Evolutionary conservation across 2,113 vertebrate genomes (phyloP), one percentile per base, ranked within the genome.

Genomic region (Corythoichthys intestinalis): DNA sequence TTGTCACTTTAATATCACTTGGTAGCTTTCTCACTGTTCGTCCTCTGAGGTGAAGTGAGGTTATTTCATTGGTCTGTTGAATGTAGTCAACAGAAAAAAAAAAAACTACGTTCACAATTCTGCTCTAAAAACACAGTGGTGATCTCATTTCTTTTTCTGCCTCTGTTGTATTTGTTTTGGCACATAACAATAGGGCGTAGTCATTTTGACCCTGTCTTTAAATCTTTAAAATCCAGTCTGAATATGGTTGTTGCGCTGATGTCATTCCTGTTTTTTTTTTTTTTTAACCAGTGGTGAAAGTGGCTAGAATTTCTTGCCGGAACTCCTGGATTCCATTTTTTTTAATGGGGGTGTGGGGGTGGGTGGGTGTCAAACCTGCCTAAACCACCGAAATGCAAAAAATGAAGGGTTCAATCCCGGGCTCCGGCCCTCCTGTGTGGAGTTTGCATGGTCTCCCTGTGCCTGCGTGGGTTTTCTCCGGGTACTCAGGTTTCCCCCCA

Each of bases 1-100:
- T 63, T 28, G 48, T 59, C 44, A 38, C 78, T 83, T 81, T 83
- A 87, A 81, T 59, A 80, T 87, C 80, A 76, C 64, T 65, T 56
- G 11, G 56, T 57, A 66, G 70, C 39, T 53, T 58, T 71, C 67
- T 78, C 58, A 48, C 69, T 73, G 63, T 49, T 52, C 47, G 7
- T 76, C 69, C 39, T n/a, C 62, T 46, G 52, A 67, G 66, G 70
- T 79, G 70, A 6, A 56, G 66, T 72, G 53, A 70, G 66, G 41
- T 81, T 81, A 77, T 67, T 74, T 67, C 73, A 77, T 80, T 73
- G 65, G 72, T 63, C 71, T 62, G 49, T 75, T 66, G 77, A 68
- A 66, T 79, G 74, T 73, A 72, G 53, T 73, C 73, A 47, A 69
- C n/a, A 2, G 64, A 34, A 66, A n/a, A 49, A 73, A 35, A 62